A percentile compares a stretch with the other conserved stretches of the same genome.
These are phyloP conservation scores for Rhinoraja longicauda DNA, from an alignment of 2,797 vertebrate genomes.

Conservation along the genomic window DNA sequence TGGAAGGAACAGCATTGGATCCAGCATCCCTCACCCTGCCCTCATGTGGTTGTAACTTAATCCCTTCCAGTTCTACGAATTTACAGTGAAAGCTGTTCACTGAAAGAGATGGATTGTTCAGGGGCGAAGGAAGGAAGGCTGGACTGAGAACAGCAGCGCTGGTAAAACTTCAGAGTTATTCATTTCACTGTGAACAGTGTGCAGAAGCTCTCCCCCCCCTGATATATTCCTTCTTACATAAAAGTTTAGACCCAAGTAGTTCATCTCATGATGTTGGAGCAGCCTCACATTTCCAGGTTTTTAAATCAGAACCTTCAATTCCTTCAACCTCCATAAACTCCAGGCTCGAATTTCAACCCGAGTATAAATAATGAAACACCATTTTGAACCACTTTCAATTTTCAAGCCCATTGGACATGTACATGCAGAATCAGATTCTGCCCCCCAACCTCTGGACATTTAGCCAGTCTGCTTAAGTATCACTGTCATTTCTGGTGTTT, in stretches of 20 bases:
- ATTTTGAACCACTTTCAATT: not conserved
- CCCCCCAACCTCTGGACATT: not conserved
- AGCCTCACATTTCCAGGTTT: not conserved
- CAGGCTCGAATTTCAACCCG: not conserved
- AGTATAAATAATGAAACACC: not conserved
- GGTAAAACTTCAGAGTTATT: not conserved
- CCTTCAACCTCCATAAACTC: not conserved
- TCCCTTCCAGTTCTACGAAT: not conserved
- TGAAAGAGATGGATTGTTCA: conserved; percentile 34
- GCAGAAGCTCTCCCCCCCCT: not conserved
- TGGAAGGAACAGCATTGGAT: not conserved
- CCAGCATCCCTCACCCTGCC: conserved; percentile 8
- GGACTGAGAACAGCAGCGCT: conserved; percentile 9
- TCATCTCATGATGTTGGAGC: not conserved
- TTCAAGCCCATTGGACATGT: not conserved
- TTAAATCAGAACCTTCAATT: not conserved
- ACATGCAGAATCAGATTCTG: not conserved
- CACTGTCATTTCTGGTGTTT: not conserved
- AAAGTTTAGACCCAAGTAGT: not conserved
- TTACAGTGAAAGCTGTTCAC: conserved; percentile 12
- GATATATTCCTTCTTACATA: not conserved
- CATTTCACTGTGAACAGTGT: not conserved
- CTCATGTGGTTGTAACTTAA: conserved; percentile 28
- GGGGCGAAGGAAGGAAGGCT: not conserved
- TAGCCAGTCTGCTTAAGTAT: not conserved